phyloP scores from a whole-genome alignment of 2,113 vertebrate genomes.

The Perca fluviatilis region DNA sequence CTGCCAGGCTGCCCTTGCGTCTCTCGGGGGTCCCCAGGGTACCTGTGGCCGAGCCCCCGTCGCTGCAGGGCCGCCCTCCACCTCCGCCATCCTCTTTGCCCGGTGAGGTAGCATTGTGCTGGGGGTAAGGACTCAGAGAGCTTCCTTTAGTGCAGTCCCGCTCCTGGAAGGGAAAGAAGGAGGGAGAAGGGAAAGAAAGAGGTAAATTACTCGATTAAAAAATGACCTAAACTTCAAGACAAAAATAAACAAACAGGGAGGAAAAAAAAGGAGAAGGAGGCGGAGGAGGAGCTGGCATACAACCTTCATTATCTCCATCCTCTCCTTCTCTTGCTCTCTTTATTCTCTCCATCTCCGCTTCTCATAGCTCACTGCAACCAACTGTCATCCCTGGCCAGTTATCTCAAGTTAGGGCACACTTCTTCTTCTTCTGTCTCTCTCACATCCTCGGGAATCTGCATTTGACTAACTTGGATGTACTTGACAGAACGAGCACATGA shows the following conservation, averaged over 20 bases:
- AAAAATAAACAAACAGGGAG: slow-evolving; percentile 25
- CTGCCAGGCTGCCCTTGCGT: slow-evolving; percentile 97
- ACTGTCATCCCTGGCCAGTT: slow-evolving; percentile 81
- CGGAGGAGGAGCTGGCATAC: slow-evolving; percentile 52
- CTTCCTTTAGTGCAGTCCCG: slow-evolving; percentile 94
- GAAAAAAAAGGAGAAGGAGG: slow-evolving; percentile 21
- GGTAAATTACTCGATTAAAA: slow-evolving; percentile 6
- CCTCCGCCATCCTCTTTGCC: slow-evolving; percentile 90
- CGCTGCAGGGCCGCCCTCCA: slow-evolving; percentile 91
- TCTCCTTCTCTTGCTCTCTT: slow-evolving; percentile 44
- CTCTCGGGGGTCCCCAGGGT: slow-evolving; percentile 94
- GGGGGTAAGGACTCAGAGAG: slow-evolving; percentile 93
- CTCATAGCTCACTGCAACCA: slow-evolving; percentile 47
- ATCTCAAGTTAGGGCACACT: slow-evolving; percentile 70
- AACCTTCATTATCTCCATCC: slow-evolving; percentile 70
- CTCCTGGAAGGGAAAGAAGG: slow-evolving; percentile 83
- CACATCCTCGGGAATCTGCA: slow-evolving; percentile 77
- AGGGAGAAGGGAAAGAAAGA: neutral
- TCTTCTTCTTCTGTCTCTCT: slow-evolving; percentile 35
- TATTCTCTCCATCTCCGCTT: slow-evolving; percentile 55
- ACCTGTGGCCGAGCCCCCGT: slow-evolving; percentile 86
- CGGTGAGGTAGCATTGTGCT: slow-evolving; percentile 99
- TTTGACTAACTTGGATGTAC: slow-evolving; percentile 81
- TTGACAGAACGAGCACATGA: slow-evolving; percentile 77
- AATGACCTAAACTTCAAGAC: slow-evolving; percentile 21